These are phyloP conservation scores for Cylindroiulus punctatus DNA, from an alignment of 2,888 invertebrate species.

Conservation along the genomic window DNA sequence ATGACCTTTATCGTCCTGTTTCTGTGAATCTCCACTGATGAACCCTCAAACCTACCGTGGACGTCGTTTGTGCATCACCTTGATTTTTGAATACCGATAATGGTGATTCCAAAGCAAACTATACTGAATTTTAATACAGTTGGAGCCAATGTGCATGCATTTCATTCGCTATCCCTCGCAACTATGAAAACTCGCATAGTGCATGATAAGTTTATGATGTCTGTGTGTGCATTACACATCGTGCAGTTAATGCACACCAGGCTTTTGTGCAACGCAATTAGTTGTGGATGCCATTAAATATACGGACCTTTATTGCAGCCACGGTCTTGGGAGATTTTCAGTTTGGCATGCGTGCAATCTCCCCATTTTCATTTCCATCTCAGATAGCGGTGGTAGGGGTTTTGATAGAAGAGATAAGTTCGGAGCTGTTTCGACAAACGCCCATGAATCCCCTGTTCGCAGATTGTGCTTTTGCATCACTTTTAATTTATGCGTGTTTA, in stretches of 20 bases:
- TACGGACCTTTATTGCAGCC: conserved; percentile 8
- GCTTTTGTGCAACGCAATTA: conserved; percentile 10
- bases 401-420: conserved; percentile 24
- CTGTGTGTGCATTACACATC: background rate
- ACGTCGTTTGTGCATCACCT: too few relatives aligned
- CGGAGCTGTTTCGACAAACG: conserved; percentile 15
- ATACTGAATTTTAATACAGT: too few relatives aligned
- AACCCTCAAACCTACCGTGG: too few relatives aligned
- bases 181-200: too few relatives aligned
- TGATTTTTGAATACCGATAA: too few relatives aligned
- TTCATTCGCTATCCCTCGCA: too few relatives aligned
- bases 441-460: conserved; percentile 31
- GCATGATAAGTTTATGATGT: too few relatives aligned
- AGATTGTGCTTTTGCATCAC: conserved; percentile 17
- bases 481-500: conserved; percentile 34
- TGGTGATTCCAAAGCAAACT: too few relatives aligned
- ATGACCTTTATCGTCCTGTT: too few relatives aligned
- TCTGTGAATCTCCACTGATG: too few relatives aligned
- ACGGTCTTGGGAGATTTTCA: conserved; percentile 18
- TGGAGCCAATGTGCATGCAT: too few relatives aligned
- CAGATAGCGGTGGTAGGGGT: conserved; percentile 5
- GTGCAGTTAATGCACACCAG: conserved; percentile 4
- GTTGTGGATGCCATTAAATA: conserved; percentile 10
- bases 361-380: background rate
- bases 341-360: conserved; percentile 18